A percentile compares a stretch with the other conserved stretches of the same genome.
Evolutionary conservation across 2,113 vertebrate species (phyloP).

Genomic region (Bujurquina vittata): DNA sequence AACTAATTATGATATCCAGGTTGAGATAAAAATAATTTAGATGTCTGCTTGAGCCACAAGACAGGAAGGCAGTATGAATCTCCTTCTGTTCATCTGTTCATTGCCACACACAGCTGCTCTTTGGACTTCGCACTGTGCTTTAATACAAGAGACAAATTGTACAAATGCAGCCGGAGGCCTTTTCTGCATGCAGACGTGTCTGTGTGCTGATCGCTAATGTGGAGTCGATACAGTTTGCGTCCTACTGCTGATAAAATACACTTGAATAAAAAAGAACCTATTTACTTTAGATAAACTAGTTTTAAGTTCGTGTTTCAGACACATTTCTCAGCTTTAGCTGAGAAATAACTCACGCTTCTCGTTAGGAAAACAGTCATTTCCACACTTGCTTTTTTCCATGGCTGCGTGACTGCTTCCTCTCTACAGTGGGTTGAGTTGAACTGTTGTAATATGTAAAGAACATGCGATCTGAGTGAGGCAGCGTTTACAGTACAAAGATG

Average conservation of each 20-base stretch:
- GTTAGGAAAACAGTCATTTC: neutral
- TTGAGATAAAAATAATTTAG: neutral
- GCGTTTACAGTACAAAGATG: conserved; percentile 44
- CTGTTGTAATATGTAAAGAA: neutral
- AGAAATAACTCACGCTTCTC: neutral
- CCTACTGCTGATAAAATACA: neutral
- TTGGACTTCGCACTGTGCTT: conserved; percentile 33
- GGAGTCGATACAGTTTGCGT: neutral
- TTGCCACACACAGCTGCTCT: neutral
- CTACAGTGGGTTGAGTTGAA: neutral
- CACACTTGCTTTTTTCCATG: neutral
- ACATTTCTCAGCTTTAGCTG: neutral
- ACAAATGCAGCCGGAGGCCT: neutral
- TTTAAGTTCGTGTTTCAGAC: neutral
- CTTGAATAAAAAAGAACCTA: neutral
- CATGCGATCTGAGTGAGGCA: conserved; percentile 25
- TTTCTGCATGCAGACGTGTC: neutral
- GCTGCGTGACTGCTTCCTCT: neutral
- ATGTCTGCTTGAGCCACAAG: neutral
- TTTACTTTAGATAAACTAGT: neutral
- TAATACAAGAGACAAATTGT: neutral
- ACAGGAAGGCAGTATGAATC: conserved; percentile 59
- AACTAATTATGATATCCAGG: neutral
- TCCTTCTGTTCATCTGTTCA: neutral
- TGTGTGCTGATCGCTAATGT: neutral